These are phyloP conservation scores for Apogon hyalosoma DNA, from an alignment of 2,797 vertebrate species.

Conservation along the genomic window DNA sequence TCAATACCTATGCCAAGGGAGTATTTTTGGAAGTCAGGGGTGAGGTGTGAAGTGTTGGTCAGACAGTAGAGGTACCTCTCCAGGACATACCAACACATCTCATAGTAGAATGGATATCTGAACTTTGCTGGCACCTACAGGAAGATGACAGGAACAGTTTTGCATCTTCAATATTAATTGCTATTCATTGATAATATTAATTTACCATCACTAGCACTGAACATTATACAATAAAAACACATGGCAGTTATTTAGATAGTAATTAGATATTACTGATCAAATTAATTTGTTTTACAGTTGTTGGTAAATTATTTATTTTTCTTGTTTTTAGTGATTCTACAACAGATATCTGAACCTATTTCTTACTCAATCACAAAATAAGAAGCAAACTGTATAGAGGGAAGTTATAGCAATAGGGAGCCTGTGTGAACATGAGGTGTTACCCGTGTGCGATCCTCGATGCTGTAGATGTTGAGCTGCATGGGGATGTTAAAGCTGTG, in stretches of 20 bases:
- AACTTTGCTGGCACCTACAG: conserved; percentile 96
- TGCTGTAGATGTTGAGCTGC: conserved; percentile 97
- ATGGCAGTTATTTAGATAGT: too few species aligned
- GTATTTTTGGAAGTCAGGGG: conserved; percentile 96
- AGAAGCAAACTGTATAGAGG: conserved; percentile 1
- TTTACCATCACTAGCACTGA: too few species aligned
- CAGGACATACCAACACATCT: conserved; percentile 99
- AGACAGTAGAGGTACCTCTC: conserved; percentile 96
- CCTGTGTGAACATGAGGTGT: neutral
- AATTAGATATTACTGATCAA: too few species aligned
- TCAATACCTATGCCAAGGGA: conserved; percentile 91
- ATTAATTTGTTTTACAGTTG: neutral
- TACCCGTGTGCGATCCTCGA: conserved; percentile 96
- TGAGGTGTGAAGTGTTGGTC: conserved; percentile 92
- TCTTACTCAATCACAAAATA: conserved; percentile 10
- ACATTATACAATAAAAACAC: too few species aligned
- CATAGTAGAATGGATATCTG: conserved; percentile 97
- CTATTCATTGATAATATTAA: neutral
- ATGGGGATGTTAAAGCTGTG: conserved; percentile 99
- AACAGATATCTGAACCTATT: conserved; percentile 10
- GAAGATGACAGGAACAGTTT: conserved; percentile 9
- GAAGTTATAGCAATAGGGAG: neutral
- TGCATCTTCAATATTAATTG: neutral
- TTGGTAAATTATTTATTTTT: neutral
- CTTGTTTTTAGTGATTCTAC: neutral